Conservation (phyloP, 2,113 vertebrate species). For the Festucalex cinctus region DNA sequence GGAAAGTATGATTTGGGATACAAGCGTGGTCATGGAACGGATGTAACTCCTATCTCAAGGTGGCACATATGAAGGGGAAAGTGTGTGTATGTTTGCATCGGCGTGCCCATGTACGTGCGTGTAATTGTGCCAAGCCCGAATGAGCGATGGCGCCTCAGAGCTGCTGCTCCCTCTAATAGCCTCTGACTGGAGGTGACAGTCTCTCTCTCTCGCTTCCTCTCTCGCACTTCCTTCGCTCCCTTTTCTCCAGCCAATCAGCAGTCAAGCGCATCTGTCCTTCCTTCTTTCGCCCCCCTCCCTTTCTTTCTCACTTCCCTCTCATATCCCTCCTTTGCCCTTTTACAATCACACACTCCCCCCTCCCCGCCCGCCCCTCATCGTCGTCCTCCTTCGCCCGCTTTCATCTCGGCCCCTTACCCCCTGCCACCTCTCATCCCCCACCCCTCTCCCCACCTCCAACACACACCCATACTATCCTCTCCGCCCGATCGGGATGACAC, state of each 20-base stretch:
- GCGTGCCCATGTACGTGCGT: conserved; percentile 34
- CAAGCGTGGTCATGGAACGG: neutral
- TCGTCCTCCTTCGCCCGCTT: conserved; percentile 21
- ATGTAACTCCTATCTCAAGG: neutral
- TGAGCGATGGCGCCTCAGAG: conserved; percentile 68
- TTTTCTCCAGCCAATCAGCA: conserved; percentile 64
- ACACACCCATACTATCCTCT: conserved; percentile 23
- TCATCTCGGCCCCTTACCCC: conserved; percentile 57
- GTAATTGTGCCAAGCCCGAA: conserved; percentile 66
- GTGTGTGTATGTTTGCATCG: neutral
- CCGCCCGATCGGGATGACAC: conserved; percentile 50
- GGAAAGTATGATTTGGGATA: too few species aligned
- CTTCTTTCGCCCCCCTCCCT: neutral
- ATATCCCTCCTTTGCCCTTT: conserved; percentile 55
- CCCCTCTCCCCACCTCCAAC: conserved; percentile 45
- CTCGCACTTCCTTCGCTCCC: conserved; percentile 23
- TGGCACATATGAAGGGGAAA: conserved; percentile 21
- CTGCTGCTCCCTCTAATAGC: conserved; percentile 68
- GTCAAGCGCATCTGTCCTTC: conserved; percentile 60
- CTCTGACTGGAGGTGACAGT: conserved; percentile 67
- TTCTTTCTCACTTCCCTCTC: conserved; percentile 17
- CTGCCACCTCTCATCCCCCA: conserved; percentile 58
- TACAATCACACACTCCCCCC: conserved; percentile 31
- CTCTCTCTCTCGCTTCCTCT: conserved; percentile 33
- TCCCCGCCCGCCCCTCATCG: neutral